Evolutionary conservation across 2,888 invertebrate species (phyloP).

Genomic region (Seira ritae): DNA sequence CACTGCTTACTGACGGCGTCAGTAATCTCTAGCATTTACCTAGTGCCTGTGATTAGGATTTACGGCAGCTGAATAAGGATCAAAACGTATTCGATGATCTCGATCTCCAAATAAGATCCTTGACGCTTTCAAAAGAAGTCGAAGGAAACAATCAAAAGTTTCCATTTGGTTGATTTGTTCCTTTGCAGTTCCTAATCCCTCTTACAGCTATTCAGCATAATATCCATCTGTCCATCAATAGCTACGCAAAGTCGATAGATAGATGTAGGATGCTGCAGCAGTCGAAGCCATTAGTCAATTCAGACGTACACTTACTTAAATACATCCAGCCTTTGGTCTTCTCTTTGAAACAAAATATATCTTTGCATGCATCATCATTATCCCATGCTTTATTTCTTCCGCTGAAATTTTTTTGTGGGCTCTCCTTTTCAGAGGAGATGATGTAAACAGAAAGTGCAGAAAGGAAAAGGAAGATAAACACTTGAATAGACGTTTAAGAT

Average conservation of each 20-base stretch:
- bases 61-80: not conserved
- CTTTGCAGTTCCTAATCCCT: not conserved
- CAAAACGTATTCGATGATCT: not conserved
- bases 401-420: not conserved
- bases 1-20: no score
- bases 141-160: slow-evolving; percentile 24
- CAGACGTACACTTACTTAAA: no score
- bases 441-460: slow-evolving; percentile 30
- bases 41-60: not conserved
- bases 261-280: no score
- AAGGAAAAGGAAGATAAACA: not conserved
- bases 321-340: no score
- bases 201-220: no score
- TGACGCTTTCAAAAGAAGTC: not conserved
- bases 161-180: slow-evolving; percentile 28
- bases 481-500: not conserved
- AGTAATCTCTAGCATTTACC: no score
- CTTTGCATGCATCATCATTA: no score
- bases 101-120: not conserved
- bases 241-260: no score
- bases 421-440: no score
- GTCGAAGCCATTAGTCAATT: no score
- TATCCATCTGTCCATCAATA: no score
- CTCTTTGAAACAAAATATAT: no score
- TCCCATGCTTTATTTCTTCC: not conserved